phyloP scores from a whole-genome alignment of 2,888 invertebrate species.

The Dynastes tityus region DNA sequence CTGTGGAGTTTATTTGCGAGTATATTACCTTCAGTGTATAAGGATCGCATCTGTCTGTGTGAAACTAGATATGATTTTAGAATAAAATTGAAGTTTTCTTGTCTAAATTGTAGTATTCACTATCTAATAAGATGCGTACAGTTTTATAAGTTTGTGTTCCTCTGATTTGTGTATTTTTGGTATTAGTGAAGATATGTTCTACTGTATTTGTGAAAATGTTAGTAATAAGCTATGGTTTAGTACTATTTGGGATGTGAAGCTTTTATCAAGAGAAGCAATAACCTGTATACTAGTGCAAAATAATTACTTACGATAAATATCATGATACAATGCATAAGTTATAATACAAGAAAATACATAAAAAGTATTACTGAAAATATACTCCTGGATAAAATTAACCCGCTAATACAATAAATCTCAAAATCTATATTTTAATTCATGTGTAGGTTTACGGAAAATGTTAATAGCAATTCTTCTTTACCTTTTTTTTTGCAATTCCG shows the following conservation, averaged over 20 bases:
- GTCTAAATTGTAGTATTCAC: slow-evolving; percentile 16
- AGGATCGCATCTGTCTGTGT: slow-evolving; percentile 54
- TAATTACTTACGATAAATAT: too few species aligned
- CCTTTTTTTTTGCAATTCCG: too few species aligned
- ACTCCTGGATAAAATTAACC: too few species aligned
- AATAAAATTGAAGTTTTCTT: slow-evolving; percentile 33
- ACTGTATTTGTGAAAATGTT: slow-evolving; percentile 23
- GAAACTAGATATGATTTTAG: slow-evolving; percentile 35
- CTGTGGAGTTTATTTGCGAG: slow-evolving; percentile 52
- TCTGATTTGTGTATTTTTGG: slow-evolving; percentile 40
- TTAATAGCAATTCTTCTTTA: too few species aligned
- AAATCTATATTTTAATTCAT: too few species aligned
- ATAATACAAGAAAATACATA: neutral
- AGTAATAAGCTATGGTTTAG: slow-evolving; percentile 35
- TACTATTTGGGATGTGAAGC: slow-evolving; percentile 6
- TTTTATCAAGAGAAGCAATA: slow-evolving; percentile 21
- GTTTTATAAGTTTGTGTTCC: slow-evolving; percentile 42
- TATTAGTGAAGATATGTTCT: slow-evolving; percentile 36
- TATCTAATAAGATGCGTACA: slow-evolving; percentile 18
- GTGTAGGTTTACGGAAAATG: too few species aligned
- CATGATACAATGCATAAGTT: neutral
- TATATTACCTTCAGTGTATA: slow-evolving; percentile 50
- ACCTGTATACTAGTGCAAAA: neutral
- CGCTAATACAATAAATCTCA: too few species aligned
- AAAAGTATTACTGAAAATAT: neutral